Percentiles rank a stretch among this genome's conserved stretches.
Evolutionary conservation across 2,888 invertebrate genomes (phyloP).

Genomic region (Euclidia mi): DNA sequence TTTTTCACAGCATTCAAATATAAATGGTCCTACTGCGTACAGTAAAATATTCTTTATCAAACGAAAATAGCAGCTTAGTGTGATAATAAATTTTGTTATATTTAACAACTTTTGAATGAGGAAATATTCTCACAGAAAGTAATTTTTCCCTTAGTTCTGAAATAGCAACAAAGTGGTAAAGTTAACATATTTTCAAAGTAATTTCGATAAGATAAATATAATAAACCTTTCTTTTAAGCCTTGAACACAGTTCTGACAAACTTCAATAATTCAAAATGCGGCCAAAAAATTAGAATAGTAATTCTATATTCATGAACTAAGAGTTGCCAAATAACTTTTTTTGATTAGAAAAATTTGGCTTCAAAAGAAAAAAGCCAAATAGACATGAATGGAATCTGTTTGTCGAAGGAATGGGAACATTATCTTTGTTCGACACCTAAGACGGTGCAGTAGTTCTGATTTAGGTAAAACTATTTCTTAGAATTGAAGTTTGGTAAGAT

Average conservation of each 20-base stretch:
- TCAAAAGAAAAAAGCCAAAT: conserved; percentile 37
- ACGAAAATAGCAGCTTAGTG: too few relatives aligned
- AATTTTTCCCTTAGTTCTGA: too few relatives aligned
- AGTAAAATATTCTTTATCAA: too few relatives aligned
- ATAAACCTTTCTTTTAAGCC: conserved; percentile 1
- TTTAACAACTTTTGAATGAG: too few relatives aligned
- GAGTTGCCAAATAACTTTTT: conserved; percentile 47
- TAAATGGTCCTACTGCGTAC: too few relatives aligned
- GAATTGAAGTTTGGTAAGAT: neutral
- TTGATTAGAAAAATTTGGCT: conserved; percentile 57
- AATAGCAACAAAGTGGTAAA: too few relatives aligned
- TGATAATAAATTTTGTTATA: too few relatives aligned
- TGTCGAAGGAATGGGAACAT: conserved; percentile 30
- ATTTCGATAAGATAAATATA: too few relatives aligned
- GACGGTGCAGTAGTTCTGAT: conserved; percentile 34
- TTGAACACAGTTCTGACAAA: neutral
- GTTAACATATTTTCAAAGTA: too few relatives aligned
- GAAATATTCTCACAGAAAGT: too few relatives aligned
- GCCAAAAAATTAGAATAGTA: conserved; percentile 47
- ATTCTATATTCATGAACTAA: conserved; percentile 52
- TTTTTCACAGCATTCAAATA: too few relatives aligned
- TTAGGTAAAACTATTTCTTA: conserved; percentile 30
- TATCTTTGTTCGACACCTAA: conserved; percentile 31
- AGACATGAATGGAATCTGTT: conserved; percentile 46
- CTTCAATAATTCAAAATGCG: conserved; percentile 21